These are phyloP conservation scores for Microplitis deprimator DNA, from an alignment of 2,888 invertebrate species.

Conservation along the genomic window DNA sequence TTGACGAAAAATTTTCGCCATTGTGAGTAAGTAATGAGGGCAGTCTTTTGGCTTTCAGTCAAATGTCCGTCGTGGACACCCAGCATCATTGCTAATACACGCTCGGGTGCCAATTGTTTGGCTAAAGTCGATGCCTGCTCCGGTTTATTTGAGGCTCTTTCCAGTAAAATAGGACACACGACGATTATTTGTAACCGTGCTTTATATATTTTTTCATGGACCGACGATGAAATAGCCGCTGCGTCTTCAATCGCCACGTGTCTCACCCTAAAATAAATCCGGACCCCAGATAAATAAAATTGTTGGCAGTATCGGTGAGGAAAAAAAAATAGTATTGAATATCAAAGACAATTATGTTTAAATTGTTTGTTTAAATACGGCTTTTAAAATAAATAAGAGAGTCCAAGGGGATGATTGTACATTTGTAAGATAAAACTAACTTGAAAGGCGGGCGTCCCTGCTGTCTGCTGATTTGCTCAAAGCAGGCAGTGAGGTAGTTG, in stretches of 20 bases:
- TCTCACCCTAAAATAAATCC: conserved; percentile 76
- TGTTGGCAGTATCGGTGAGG: not conserved
- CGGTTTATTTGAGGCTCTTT: conserved; percentile 75
- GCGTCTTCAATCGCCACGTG: conserved; percentile 83
- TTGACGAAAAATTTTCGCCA: conserved; percentile 87
- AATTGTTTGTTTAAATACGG: too few species aligned
- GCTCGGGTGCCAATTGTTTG: conserved; percentile 78
- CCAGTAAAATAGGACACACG: conserved; percentile 82
- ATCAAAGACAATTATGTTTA: not conserved
- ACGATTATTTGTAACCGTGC: conserved; percentile 87
- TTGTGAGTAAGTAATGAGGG: conserved; percentile 81
- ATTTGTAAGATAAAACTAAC: conserved; percentile 71
- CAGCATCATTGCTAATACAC: conserved; percentile 84
- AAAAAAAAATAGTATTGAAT: not conserved
- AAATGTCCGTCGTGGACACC: conserved; percentile 84
- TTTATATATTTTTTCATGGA: conserved; percentile 75
- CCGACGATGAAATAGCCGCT: conserved; percentile 70
- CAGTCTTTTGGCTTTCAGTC: conserved; percentile 78
- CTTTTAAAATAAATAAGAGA: too few species aligned
- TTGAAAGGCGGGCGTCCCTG: conserved; percentile 86
- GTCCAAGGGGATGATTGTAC: conserved; percentile 9
- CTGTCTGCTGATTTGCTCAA: conserved; percentile 87
- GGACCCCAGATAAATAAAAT: not conserved
- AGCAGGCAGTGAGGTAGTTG: conserved; percentile 85
- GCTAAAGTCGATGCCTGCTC: conserved; percentile 74